Conservation (phyloP, 2,888 invertebrate species). For the Clivina fossor region DNA sequence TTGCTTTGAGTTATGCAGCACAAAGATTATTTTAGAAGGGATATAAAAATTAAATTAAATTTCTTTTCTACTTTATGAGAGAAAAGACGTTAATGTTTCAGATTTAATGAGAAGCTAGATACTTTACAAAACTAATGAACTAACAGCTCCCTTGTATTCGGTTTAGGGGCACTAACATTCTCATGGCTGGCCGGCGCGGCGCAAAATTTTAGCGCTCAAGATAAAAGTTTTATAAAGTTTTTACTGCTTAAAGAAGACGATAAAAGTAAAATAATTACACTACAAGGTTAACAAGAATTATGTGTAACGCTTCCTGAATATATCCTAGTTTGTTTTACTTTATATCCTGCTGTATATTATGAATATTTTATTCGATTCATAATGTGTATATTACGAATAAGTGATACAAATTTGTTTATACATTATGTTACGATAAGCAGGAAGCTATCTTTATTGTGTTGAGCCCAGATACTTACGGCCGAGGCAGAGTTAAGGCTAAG, state of each 20-base stretch:
- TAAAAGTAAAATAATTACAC: slow-evolving; percentile 24
- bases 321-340: no score
- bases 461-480: no score
- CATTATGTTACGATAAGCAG: no score
- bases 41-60: slow-evolving; percentile 17
- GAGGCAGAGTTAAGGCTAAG: no score
- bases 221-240: slow-evolving; percentile 28
- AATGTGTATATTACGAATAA: no score
- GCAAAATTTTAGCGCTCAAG: slow-evolving; percentile 16
- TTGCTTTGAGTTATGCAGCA: no score
- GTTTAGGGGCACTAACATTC: slow-evolving; percentile 1
- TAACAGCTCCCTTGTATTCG: slow-evolving; percentile 6
- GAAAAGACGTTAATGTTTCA: slow-evolving; percentile 15
- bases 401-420: no score
- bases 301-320: no score
- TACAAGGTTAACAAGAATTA: slow-evolving; percentile 9
- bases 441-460: no score
- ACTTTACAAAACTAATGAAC: slow-evolving; percentile 26
- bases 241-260: slow-evolving; percentile 12
- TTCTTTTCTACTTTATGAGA: slow-evolving; percentile 16
- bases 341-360: no score
- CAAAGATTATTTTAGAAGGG: slow-evolving; percentile 4
- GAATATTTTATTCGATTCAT: no score
- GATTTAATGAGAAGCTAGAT: slow-evolving; percentile 20
- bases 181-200: not conserved